Evolutionary conservation across 2,888 invertebrate genomes (phyloP).

Genomic region (Drosophila mercatorum): DNA sequence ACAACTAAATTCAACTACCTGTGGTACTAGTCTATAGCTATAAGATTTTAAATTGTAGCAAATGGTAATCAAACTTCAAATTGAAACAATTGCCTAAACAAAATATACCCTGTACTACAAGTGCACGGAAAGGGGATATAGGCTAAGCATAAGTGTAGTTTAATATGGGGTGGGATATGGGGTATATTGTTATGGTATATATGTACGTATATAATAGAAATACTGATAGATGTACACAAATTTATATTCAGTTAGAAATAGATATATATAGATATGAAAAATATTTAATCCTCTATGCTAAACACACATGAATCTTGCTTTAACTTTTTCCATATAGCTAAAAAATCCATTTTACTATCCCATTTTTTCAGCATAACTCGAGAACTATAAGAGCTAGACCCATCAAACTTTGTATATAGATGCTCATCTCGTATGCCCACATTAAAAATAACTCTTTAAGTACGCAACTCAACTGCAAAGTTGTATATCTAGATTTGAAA

Average conservation of each 20-base stretch:
- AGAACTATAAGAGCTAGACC: neutral
- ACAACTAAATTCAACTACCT: conserved; percentile 3
- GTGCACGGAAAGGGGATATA: neutral
- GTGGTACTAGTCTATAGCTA: neutral
- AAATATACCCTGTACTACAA: conserved; percentile 8
- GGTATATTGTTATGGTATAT: neutral
- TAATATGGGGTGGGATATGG: neutral
- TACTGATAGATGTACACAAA: neutral
- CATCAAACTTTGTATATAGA: neutral
- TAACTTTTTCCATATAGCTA: neutral
- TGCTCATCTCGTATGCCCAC: neutral
- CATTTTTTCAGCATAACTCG: neutral
- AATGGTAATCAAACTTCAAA: conserved; percentile 32
- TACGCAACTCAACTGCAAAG: neutral
- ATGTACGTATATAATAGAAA: neutral
- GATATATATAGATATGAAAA: no score
- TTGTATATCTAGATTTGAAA: neutral
- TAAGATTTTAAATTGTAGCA: neutral
- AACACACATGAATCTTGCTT: neutral
- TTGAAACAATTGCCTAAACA: conserved; percentile 29
- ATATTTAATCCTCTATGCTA: neutral
- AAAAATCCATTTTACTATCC: neutral
- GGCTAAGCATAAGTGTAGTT: no score
- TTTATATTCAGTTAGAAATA: no score
- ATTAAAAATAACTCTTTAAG: neutral